phyloP scores from a whole-genome alignment of 1,140 invertebrate genomes.

The Trinorchestia longiramus region DNA sequence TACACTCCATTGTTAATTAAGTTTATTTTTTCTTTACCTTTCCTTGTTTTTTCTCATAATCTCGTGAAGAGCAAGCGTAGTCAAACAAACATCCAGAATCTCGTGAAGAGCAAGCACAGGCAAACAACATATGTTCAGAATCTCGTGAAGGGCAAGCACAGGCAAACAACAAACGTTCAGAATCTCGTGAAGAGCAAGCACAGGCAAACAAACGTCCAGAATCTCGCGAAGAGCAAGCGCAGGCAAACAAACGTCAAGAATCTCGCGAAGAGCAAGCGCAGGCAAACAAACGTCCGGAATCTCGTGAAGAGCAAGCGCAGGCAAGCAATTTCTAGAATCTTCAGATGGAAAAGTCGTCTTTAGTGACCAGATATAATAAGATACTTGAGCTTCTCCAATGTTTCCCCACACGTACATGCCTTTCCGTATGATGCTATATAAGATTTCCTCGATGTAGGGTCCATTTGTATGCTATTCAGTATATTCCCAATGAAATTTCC shows the following conservation, averaged over 20 bases:
- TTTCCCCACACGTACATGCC: neutral
- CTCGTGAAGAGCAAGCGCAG: neutral
- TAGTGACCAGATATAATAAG: neutral
- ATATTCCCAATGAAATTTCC: neutral
- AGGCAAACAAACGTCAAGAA: neutral
- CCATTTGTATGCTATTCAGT: neutral
- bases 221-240: neutral
- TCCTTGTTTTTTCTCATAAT: too few relatives aligned
- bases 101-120: neutral
- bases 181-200: too few relatives aligned
- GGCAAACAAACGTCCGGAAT: neutral
- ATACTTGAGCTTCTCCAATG: neutral
- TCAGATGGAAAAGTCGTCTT: neutral
- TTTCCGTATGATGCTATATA: neutral
- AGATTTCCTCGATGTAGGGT: neutral
- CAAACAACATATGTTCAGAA: neutral
- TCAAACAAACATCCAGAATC: neutral
- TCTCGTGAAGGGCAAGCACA: too few relatives aligned
- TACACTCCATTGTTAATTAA: too few relatives aligned
- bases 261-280: neutral
- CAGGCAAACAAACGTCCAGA: too few relatives aligned
- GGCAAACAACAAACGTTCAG: too few relatives aligned
- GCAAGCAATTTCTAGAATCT: neutral
- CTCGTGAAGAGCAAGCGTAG: neutral
- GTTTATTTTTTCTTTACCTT: too few relatives aligned